phyloP scores from a whole-genome alignment of 2,113 vertebrate genomes.

The Dasyornis broadbenti region DNA sequence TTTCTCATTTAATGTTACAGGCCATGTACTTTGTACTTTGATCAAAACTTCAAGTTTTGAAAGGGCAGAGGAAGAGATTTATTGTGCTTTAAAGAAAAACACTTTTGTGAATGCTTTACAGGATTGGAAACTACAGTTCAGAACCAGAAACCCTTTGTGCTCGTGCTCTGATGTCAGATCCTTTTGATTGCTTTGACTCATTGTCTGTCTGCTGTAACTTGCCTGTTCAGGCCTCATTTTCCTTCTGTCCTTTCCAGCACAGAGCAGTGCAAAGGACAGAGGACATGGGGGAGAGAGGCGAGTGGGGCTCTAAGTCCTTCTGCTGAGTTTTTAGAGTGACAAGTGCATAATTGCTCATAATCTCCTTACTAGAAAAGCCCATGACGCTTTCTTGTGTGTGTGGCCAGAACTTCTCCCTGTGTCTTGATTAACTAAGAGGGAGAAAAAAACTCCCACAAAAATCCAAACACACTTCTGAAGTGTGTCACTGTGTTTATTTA shows the following conservation, averaged over 20 bases:
- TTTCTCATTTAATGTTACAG: neutral
- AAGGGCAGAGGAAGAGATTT: neutral
- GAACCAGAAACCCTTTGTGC: neutral
- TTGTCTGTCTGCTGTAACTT: neutral
- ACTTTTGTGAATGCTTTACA: neutral
- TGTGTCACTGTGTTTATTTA: neutral
- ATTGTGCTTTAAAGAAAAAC: neutral
- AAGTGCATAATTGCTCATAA: neutral
- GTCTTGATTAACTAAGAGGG: neutral
- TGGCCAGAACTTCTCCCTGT: neutral
- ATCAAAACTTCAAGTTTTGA: neutral
- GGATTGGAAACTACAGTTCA: neutral
- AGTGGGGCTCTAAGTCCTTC: neutral
- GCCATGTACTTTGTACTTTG: neutral
- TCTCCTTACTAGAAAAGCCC: neutral
- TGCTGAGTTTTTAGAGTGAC: neutral
- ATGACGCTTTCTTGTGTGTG: accelerated
- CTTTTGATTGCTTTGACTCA: neutral
- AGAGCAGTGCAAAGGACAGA: neutral
- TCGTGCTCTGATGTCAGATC: neutral
- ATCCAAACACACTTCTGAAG: neutral
- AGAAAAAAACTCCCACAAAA: neutral
- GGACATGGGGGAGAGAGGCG: neutral
- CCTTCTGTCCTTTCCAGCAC: neutral
- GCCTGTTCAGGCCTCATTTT: neutral